phyloP scores from a whole-genome alignment of 2,888 invertebrate species.

The Caenorhabditis auriculariae region DNA sequence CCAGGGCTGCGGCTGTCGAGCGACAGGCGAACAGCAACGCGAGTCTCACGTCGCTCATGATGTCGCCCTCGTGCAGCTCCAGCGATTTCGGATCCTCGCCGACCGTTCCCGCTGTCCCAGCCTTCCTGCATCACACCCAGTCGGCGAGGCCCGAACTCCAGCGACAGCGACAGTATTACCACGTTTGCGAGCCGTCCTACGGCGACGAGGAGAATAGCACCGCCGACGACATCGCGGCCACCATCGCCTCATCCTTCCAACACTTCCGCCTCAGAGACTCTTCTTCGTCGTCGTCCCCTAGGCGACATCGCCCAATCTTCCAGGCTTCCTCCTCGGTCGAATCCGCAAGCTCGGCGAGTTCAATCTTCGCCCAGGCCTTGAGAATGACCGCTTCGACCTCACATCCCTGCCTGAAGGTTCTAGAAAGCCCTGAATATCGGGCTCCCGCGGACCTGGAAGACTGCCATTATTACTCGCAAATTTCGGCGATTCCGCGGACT shows the following conservation, averaged over 20 bases:
- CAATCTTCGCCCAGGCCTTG: background rate
- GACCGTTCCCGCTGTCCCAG: constrained; percentile 2
- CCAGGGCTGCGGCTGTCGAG: constrained; percentile 7
- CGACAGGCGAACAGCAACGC: constrained; percentile 5
- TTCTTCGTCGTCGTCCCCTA: background rate
- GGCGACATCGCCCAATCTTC: background rate
- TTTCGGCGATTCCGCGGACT: too few relatives aligned
- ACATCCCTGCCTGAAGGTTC: background rate
- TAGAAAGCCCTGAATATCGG: constrained; percentile 10
- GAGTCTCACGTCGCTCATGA: too few relatives aligned
- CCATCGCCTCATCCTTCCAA: background rate
- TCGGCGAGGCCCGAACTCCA: background rate
- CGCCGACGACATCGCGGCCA: constrained; percentile 16
- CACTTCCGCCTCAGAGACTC: background rate
- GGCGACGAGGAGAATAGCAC: constrained; percentile 21
- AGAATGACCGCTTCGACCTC: background rate
- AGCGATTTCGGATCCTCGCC: constrained; percentile 12
- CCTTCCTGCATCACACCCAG: background rate
- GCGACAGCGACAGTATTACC: constrained; percentile 14
- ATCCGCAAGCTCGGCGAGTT: background rate
- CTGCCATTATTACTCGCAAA: too few relatives aligned
- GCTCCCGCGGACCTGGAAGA: constrained; percentile 9
- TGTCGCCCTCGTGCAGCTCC: background rate
- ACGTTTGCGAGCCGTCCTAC: constrained; percentile 27
- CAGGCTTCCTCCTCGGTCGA: background rate